Conservation (phyloP, 2,888 invertebrate genomes). For the Dexiosoma caninum region DNA sequence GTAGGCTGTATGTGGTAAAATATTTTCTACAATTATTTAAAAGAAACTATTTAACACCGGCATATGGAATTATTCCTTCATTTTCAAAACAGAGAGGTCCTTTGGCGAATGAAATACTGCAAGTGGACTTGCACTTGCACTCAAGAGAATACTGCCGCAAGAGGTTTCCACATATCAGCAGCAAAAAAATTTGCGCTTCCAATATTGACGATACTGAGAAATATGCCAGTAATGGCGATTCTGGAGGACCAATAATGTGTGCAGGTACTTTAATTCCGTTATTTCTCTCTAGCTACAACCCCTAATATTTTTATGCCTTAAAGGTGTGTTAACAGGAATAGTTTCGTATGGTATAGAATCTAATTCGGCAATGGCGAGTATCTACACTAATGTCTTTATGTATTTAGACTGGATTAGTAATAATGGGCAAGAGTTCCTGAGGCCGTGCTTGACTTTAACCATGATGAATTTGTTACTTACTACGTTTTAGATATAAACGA, state of each 20-base stretch:
- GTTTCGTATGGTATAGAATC: conserved; percentile 69
- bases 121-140: conserved; percentile 63
- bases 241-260: conserved; percentile 69
- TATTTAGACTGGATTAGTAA: conserved; percentile 21
- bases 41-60: no score
- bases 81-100: conserved; percentile 42
- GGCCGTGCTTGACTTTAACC: background rate
- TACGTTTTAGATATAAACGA: background rate
- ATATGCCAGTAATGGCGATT: conserved; percentile 69
- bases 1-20: conserved; percentile 62
- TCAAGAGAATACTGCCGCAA: conserved; percentile 39
- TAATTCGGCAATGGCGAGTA: conserved; percentile 14
- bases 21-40: no score
- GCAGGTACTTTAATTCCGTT: background rate
- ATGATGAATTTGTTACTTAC: background rate
- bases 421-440: background rate
- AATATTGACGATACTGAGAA: conserved; percentile 59
- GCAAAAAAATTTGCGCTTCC: conserved; percentile 68
- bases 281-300: background rate
- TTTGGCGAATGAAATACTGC: conserved; percentile 66
- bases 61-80: no score
- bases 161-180: conserved; percentile 9
- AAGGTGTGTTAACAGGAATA: conserved; percentile 64
- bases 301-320: no score
- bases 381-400: conserved; percentile 32